These are phyloP conservation scores for Ornithoptera alexandrae DNA, from an alignment of 2,888 invertebrate species.

Conservation along the genomic window DNA sequence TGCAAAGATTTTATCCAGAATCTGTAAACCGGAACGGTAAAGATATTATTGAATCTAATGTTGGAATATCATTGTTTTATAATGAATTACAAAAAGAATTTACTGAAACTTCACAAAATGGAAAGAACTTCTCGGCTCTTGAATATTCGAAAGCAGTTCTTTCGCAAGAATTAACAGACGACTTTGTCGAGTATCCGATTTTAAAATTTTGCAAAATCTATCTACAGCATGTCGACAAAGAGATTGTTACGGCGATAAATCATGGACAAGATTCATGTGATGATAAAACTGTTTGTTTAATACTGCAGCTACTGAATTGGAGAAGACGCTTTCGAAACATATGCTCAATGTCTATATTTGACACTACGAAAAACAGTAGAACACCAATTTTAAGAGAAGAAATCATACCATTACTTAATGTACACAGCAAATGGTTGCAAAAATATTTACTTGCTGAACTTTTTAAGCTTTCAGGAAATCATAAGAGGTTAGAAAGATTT, in stretches of 20 bases:
- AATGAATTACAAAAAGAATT: slow-evolving; percentile 51
- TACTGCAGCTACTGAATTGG: slow-evolving; percentile 78
- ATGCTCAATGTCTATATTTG: slow-evolving; percentile 60
- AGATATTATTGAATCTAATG: slow-evolving; percentile 50
- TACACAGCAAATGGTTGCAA: slow-evolving; percentile 87
- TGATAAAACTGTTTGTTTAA: slow-evolving; percentile 56
- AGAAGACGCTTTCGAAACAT: slow-evolving; percentile 68
- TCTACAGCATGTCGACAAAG: slow-evolving; percentile 64
- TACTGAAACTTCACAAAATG: slow-evolving; percentile 37
- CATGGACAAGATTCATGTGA: slow-evolving; percentile 47
- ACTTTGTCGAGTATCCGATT: slow-evolving; percentile 76
- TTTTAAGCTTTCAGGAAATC: slow-evolving; percentile 43
- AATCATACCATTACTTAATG: slow-evolving; percentile 80
- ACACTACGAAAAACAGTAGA: slow-evolving; percentile 50
- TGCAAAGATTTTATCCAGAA: slow-evolving; percentile 59
- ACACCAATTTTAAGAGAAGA: slow-evolving; percentile 68
- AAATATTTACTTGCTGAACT: slow-evolving; percentile 79
- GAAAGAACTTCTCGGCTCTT: slow-evolving; percentile 58
- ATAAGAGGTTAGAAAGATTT: slow-evolving; percentile 40
- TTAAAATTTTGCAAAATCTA: slow-evolving; percentile 76
- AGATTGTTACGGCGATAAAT: slow-evolving; percentile 60
- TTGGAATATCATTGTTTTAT: slow-evolving; percentile 70
- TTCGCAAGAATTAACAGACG: slow-evolving; percentile 64
- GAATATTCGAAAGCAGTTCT: slow-evolving; percentile 74
- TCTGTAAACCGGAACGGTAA: slow-evolving; percentile 38